Evolutionary conservation across 2,113 vertebrate species (phyloP), one percentile per base, ranked within the genome.

Genomic region (Caloenas nicobarica): DNA sequence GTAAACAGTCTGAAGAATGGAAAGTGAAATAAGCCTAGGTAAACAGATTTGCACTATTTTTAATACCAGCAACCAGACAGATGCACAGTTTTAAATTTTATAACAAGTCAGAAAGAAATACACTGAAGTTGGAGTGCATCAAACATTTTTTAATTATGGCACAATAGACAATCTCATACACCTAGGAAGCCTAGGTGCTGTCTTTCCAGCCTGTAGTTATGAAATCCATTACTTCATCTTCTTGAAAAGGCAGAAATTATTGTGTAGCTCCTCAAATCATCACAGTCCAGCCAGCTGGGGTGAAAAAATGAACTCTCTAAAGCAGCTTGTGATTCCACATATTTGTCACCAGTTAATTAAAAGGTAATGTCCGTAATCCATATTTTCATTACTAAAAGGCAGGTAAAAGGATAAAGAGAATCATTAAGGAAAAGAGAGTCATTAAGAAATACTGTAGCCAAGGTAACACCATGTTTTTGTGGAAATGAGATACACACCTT

Each of bases 311-410:
- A 80, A 50, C 21, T 60, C 53, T 60, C 42, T 66, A 65, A 62
- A 78, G 36, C 58, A 44, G 29, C 34, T 86, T 50, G 57, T 56
- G 60, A 48, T 89, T 89, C 36, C 51, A 83, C 23, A 34, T 91
- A 87, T 83, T 93, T 93, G 42, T 64, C 56, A 77, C 31, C 74
- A 78, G 36, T 82, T 85, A 94, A 94, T 91, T 77, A 88, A 94
- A 87, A 80, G 23, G 29, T 68, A 80, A 83, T 54, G 48, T 66
- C 54, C 0, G 0, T 70, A 93, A 91, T 64, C 56, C 29, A 24
- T 74, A 28, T 79, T 91, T 93, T 50, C 33, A 36, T 77, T 78
- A 66, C 56, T 56, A 74, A 91, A 88, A 89, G 40, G 10, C 12
- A 87, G 56, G 65, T 73, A 82, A 89, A 88, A 80, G 26, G 74